Evolutionary conservation across 2,113 vertebrate species (phyloP).

Genomic region (Phaethon lepturus): DNA sequence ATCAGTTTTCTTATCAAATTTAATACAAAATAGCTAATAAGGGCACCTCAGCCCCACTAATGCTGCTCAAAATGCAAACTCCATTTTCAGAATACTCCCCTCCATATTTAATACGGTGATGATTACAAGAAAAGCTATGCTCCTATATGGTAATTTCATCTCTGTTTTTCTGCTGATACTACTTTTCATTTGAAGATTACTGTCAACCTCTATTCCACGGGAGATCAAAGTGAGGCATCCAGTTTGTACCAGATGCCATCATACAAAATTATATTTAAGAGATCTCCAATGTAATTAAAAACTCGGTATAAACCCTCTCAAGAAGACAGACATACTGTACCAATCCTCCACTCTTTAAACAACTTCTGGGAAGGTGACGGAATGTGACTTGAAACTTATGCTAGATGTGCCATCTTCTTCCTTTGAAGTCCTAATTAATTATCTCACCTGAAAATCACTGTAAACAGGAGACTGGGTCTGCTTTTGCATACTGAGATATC

Average conservation of each 20-base stretch:
- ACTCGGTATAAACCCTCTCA: neutral
- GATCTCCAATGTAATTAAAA: conserved; percentile 43
- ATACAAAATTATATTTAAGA: conserved; percentile 41
- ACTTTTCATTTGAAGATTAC: conserved; percentile 56
- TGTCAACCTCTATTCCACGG: conserved; percentile 22
- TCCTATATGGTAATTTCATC: conserved; percentile 50
- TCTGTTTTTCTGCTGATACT: conserved; percentile 63
- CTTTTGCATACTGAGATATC: neutral
- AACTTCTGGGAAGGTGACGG: conserved; percentile 4
- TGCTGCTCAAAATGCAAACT: neutral
- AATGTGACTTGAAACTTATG: neutral
- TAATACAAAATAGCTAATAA: conserved; percentile 26
- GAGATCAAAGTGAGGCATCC: conserved; percentile 48
- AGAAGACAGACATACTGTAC: conserved; percentile 4
- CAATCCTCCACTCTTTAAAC: neutral
- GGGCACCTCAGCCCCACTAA: neutral
- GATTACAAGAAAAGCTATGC: conserved; percentile 27
- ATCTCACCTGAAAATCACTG: neutral
- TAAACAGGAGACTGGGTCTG: neutral
- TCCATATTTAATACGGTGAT: conserved; percentile 33
- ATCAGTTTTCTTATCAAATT: conserved; percentile 14
- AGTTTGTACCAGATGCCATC: conserved; percentile 47
- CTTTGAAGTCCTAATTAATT: conserved; percentile 31
- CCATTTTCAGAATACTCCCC: conserved; percentile 17
- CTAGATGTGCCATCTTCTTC: neutral